Percentiles rank a stretch among this genome's conserved stretches.
Conservation (phyloP, 2,113 vertebrate species). For the Prunella fulvescens region DNA sequence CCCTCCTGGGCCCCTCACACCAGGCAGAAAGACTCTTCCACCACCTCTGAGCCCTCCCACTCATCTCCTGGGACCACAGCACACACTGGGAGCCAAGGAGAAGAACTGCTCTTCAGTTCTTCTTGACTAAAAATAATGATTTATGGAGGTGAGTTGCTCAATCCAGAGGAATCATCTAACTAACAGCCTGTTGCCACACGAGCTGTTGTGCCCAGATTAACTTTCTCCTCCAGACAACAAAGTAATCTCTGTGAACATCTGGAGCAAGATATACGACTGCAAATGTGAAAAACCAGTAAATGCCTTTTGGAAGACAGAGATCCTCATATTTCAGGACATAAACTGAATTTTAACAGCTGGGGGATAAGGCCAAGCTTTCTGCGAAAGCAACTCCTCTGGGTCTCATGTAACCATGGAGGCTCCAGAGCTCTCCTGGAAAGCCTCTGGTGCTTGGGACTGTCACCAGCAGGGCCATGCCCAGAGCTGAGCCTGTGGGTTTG, state of each 20-base stretch:
- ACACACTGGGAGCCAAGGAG: neutral
- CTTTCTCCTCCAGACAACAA: neutral
- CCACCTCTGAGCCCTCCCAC: neutral
- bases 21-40: neutral
- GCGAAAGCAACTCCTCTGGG: neutral
- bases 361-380: neutral
- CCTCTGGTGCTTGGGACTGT: neutral
- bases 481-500: neutral
- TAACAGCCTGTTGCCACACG: neutral
- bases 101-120: neutral
- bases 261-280: neutral
- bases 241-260: neutral
- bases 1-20: neutral
- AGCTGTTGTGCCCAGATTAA: neutral
- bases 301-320: neutral
- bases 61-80: neutral
- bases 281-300: neutral
- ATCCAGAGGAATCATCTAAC: neutral
- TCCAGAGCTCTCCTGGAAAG: neutral
- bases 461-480: neutral
- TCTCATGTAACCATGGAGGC: neutral
- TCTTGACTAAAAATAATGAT: neutral
- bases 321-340: neutral
- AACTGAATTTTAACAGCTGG: neutral
- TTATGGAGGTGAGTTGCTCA: neutral